Base-by-base conservation (phyloP, 2,888 invertebrate species). In the Volucella inanis region DNA sequence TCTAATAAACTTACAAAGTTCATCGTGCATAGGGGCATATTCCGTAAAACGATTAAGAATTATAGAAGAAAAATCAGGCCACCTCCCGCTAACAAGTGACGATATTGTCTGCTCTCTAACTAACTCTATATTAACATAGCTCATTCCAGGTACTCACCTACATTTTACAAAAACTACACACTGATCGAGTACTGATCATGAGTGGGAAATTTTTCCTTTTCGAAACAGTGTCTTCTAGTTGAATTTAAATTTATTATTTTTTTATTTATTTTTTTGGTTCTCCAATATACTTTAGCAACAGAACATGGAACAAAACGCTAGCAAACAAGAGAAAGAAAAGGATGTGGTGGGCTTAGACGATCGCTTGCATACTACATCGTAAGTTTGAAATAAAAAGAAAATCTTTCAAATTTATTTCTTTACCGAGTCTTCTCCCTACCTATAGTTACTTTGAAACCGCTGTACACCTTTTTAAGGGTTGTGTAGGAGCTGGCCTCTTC, bases 401-500 rank as follows among this genome's bases (percentile, higher is more conserved):
- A 38, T 22, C 52, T 45, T 68, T 10, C 9, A n/a, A 59, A 43
- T 11, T 8, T 8, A 18, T 12, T 8, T 18, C 15, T 55, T 1
- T 15, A 38, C 38, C 8, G n/a, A 49, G 9, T 15, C 45, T 15
- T 3, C 49, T 57, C 59, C 38, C 0, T 39, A 0, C 18, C 8
- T 41, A 12, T 90, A 97, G 97, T 80, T 97, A 96, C 90, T 88
- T 94, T 87, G 96, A 97, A 90, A 97, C 97, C 0, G 93, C 98
- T 92, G 95, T 97, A 93, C 98, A 99, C 91, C 93, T 98, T 64
- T 95, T 99, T 90, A 97, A 98, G 90, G 98, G 98, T 9, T 98
- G 98, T 93, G 95, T 99, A 59, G 99, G 99, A 22, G 98, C 98
- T 0, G 99, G 99, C 0, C 95, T 99, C 87, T 95, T 99, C 89